A percentile compares a stretch with the other conserved stretches of the same genome.
Conservation (phyloP, 2,888 invertebrate genomes). For the Gnatocerus cornutus region DNA sequence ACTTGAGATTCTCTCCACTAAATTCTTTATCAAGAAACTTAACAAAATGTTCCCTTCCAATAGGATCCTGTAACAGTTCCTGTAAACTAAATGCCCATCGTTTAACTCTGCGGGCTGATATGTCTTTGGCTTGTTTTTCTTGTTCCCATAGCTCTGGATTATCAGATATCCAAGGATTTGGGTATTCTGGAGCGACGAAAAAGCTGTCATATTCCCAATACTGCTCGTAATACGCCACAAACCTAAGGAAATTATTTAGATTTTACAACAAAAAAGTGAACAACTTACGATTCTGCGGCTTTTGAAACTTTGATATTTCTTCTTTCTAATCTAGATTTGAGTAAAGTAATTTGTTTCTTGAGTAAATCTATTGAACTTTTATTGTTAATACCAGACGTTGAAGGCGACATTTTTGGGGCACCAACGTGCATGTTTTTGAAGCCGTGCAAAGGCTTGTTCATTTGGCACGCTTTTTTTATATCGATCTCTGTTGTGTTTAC, state of each 20-base stretch:
- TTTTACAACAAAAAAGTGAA: conserved; percentile 22
- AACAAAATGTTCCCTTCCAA: conserved; percentile 96
- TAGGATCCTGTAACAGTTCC: conserved; percentile 94
- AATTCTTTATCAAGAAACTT: conserved; percentile 98
- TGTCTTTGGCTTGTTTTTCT: conserved; percentile 93
- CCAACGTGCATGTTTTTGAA: conserved; percentile 71
- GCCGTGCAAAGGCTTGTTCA: conserved; percentile 71
- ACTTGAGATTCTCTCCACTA: conserved; percentile 98
- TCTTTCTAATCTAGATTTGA: conserved; percentile 87
- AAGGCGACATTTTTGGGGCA: conserved; percentile 75
- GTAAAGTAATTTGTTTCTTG: conserved; percentile 80
- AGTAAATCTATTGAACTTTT: conserved; percentile 70
- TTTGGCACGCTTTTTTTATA: conserved; percentile 93
- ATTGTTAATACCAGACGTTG: conserved; percentile 68
- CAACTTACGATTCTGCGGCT: conserved; percentile 92
- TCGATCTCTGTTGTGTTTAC: conserved; percentile 99
- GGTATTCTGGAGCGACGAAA: conserved; percentile 92
- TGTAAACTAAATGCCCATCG: conserved; percentile 98
- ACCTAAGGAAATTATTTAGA: conserved; percentile 72
- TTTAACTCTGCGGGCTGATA: conserved; percentile 93
- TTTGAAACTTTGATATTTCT: conserved; percentile 94
- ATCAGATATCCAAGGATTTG: conserved; percentile 98
- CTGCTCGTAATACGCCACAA: conserved; percentile 94
- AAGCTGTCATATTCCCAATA: conserved; percentile 97
- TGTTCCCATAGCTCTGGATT: conserved; percentile 98